A percentile compares a stretch with the other conserved stretches of the same genome.
These are phyloP conservation scores for Anguilla rostrata DNA, from an alignment of 2,113 vertebrate species.

Conservation along the genomic window DNA sequence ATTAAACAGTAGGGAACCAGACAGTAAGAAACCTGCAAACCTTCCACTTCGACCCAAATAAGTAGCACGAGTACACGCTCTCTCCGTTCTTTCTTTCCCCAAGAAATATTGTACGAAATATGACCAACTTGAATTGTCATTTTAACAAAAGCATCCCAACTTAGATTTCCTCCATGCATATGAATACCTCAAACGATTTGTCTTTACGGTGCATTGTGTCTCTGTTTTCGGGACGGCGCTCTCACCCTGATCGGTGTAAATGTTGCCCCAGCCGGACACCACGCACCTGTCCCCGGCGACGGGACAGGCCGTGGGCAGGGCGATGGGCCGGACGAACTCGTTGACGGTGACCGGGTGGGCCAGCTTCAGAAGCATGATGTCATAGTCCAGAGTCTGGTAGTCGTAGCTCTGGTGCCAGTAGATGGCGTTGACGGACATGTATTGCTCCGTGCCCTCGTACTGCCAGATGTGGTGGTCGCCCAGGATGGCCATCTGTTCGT, in stretches of 20 bases:
- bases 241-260: conserved; percentile 38
- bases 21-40: no score
- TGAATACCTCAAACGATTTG: no score
- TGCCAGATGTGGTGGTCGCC: conserved; percentile 67
- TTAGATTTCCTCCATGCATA: no score
- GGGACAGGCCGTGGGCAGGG: conserved; percentile 59
- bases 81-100: no score
- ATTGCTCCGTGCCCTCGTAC: conserved; percentile 63
- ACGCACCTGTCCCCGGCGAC: conserved; percentile 53
- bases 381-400: conserved; percentile 63
- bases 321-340: conserved; percentile 54
- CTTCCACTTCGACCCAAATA: no score
- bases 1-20: not conserved
- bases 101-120: no score
- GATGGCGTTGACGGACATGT: conserved; percentile 64
- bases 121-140: no score
- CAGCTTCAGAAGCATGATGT: conserved; percentile 71
- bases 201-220: no score
- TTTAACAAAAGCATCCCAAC: no score
- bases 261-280: conserved; percentile 71
- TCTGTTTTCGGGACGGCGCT: not conserved
- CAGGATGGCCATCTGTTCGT: conserved; percentile 51
- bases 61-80: no score
- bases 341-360: conserved; percentile 49
- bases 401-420: conserved; percentile 67